A percentile compares a stretch with the other conserved stretches of the same genome.
Evolutionary conservation across 2,888 invertebrate genomes (phyloP).

Genomic region (Hydriomena furcata): DNA sequence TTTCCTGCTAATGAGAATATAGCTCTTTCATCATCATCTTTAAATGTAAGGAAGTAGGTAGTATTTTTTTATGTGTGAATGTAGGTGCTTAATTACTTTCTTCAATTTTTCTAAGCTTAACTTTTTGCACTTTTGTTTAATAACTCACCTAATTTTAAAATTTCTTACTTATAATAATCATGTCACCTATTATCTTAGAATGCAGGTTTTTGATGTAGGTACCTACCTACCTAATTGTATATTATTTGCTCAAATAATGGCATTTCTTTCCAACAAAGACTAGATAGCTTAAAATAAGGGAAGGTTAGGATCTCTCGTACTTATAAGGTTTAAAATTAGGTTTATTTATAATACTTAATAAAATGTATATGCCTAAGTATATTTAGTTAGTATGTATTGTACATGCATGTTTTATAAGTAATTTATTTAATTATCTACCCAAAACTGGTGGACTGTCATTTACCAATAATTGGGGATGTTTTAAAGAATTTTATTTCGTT

Average conservation of each 20-base stretch:
- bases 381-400: conserved; percentile 28
- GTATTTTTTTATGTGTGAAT: not conserved
- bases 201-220: conserved; percentile 8
- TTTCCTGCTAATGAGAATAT: not conserved
- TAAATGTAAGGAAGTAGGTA: not conserved
- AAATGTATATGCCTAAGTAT: too few relatives aligned
- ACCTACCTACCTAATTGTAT: conserved; percentile 33
- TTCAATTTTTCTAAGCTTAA: conserved; percentile 12
- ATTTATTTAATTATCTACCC: conserved; percentile 42
- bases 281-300: conserved; percentile 44
- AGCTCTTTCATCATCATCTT: not conserved
- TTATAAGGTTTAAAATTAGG: conserved; percentile 39
- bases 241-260: conserved; percentile 80
- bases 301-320: conserved; percentile 67
- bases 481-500: conserved; percentile 47
- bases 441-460: conserved; percentile 61
- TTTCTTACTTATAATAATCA: not conserved
- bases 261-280: conserved; percentile 74
- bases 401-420: too few relatives aligned
- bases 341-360: too few relatives aligned
- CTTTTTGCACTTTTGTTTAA: conserved; percentile 18
- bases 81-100: conserved; percentile 1
- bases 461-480: conserved; percentile 48
- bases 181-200: conserved; percentile 9
- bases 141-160: conserved; percentile 19